A percentile compares a stretch with the other conserved stretches of the same genome.
Conservation (phyloP, 2,888 invertebrate genomes). For the Patella depressa region DNA sequence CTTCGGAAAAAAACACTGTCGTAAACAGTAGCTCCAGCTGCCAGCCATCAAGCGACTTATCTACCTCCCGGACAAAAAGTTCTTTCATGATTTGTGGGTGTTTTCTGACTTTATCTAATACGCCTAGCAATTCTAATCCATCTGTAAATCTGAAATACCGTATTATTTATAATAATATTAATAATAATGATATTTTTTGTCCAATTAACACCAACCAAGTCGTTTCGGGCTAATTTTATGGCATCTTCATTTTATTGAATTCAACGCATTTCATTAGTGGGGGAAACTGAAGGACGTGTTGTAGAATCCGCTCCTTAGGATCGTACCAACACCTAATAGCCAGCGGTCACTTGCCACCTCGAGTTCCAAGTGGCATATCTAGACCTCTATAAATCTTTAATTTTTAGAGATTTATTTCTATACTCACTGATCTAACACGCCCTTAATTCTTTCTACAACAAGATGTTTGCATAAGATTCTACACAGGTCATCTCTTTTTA, state of each 20-base stretch:
- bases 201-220: too few relatives aligned
- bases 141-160: neutral
- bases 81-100: neutral
- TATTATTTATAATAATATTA: too few relatives aligned
- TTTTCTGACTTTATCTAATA: neutral
- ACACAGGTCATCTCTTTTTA: neutral
- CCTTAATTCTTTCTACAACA: neutral
- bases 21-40: neutral
- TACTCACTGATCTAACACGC: neutral
- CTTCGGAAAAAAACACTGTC: neutral
- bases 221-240: too few relatives aligned
- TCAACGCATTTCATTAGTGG: too few relatives aligned
- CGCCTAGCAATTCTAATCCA: neutral
- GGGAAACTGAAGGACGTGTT: too few relatives aligned
- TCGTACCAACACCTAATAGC: too few relatives aligned
- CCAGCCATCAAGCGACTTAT: neutral
- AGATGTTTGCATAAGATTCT: neutral
- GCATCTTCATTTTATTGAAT: too few relatives aligned
- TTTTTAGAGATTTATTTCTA: neutral
- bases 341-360: too few relatives aligned
- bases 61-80: neutral
- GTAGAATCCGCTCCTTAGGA: too few relatives aligned
- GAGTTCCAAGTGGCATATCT: too few relatives aligned
- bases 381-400: too few relatives aligned
- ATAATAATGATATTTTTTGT: too few relatives aligned